Conservation (phyloP, 1,140 invertebrate species). For the Drosophila tsacasi region DNA sequence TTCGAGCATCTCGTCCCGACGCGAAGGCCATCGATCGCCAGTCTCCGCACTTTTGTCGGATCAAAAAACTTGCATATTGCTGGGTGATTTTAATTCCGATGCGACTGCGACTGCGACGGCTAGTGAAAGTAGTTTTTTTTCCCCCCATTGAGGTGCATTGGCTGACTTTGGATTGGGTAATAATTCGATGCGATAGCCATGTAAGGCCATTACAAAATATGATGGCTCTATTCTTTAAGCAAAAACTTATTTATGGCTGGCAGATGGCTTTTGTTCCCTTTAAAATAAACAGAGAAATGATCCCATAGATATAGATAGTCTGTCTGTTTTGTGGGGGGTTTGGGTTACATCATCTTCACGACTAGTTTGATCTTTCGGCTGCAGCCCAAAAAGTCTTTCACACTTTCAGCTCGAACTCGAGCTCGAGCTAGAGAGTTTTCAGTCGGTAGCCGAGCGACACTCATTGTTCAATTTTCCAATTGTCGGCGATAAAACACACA, state of each 20-base stretch:
- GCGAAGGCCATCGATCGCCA: constrained; percentile 55
- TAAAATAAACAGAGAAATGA: constrained; percentile 42
- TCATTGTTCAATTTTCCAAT: constrained; percentile 81
- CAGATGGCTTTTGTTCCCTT: constrained; percentile 24
- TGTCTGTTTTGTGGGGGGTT: constrained; percentile 27
- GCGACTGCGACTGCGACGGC: constrained; percentile 1
- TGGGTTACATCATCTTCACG: constrained; percentile 48
- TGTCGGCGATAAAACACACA: constrained; percentile 70
- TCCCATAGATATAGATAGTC: constrained; percentile 1
- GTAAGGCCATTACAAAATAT: constrained; percentile 49
- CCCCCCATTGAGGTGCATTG: constrained; percentile 14
- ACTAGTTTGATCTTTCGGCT: constrained; percentile 32
- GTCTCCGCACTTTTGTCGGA: constrained; percentile 43
- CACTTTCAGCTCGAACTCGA: constrained; percentile 30
- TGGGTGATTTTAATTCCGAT: constrained; percentile 49
- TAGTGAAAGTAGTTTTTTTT: constrained; percentile 61
- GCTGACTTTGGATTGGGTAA: constrained; percentile 35
- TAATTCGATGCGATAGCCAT: constrained; percentile 23
- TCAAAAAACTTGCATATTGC: constrained; percentile 57
- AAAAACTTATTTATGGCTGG: constrained; percentile 46
- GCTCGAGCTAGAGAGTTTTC: constrained; percentile 13
- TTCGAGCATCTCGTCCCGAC: constrained; percentile 35
- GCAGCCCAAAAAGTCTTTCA: constrained; percentile 48
- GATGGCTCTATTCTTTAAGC: constrained; percentile 59
- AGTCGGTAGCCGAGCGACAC: constrained; percentile 33